Evolutionary conservation across 1,140 invertebrate species (phyloP).

Genomic region (Neodiprion lecontei): DNA sequence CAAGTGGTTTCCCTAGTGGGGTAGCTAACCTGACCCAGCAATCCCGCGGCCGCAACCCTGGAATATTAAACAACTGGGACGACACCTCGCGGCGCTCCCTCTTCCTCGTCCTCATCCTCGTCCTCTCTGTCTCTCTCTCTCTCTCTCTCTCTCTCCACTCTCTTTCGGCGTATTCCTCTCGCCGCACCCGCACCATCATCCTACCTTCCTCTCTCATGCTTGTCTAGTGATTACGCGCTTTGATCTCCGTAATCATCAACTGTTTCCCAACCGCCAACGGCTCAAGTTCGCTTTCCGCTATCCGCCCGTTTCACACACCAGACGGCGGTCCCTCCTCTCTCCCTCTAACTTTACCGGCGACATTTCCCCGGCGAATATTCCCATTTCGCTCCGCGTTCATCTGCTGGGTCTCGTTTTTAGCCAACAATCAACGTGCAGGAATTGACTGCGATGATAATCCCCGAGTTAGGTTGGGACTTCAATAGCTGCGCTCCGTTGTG

Average conservation of each 20-base stretch:
- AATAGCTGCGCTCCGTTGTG: too few relatives aligned
- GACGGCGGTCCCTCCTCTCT: not conserved
- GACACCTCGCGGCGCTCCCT: not conserved
- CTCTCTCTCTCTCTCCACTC: conserved; percentile 15
- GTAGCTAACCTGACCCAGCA: not conserved
- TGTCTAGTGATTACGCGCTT: conserved; percentile 7
- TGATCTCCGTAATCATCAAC: conserved; percentile 7
- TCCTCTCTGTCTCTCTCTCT: not conserved
- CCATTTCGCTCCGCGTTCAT: not conserved
- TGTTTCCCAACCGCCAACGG: not conserved
- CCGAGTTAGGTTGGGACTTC: too few relatives aligned
- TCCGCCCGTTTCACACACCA: not conserved
- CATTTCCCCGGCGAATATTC: not conserved
- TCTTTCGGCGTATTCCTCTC: not conserved
- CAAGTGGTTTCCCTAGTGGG: not conserved
- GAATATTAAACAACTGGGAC: conserved; percentile 7
- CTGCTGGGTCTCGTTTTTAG: too few relatives aligned
- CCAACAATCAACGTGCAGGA: too few relatives aligned
- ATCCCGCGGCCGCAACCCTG: not conserved
- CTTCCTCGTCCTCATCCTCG: conserved; percentile 21
- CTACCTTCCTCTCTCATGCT: not conserved
- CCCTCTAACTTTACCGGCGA: not conserved
- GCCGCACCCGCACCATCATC: not conserved
- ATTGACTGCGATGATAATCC: too few relatives aligned
- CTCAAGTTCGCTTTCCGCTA: conserved; percentile 6